phyloP scores from a whole-genome alignment of 2,113 vertebrate genomes.

The Xenotilapia leptura region DNA sequence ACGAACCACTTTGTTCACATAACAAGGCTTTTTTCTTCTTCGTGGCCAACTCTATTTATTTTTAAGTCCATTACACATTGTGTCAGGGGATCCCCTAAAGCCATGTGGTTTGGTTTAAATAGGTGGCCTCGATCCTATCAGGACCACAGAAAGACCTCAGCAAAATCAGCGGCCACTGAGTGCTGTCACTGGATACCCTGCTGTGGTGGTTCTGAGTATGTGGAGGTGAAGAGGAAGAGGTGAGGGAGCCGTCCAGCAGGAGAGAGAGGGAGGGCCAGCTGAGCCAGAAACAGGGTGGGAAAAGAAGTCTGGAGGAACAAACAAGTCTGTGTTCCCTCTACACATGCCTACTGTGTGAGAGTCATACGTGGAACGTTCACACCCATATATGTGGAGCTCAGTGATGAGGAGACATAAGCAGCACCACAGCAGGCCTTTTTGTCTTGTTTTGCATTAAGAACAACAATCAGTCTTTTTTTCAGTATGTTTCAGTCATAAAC shows the following conservation, averaged over 20 bases:
- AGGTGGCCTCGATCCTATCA: not conserved
- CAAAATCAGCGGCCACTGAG: not conserved
- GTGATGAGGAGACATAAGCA: not conserved
- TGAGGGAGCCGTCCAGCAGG: not conserved
- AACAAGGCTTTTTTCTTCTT: not conserved
- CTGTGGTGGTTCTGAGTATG: constrained; percentile 30
- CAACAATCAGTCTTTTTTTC: not conserved
- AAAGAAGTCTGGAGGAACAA: constrained; percentile 53
- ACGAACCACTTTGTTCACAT: not conserved
- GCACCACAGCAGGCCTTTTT: not conserved
- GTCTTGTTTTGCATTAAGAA: not conserved
- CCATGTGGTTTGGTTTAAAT: constrained; percentile 2
- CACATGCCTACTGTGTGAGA: constrained; percentile 23
- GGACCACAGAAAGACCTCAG: not conserved
- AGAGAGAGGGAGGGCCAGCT: not conserved
- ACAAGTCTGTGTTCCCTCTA: constrained; percentile 53
- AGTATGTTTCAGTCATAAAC: not conserved
- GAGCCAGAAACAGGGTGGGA: constrained; percentile 14
- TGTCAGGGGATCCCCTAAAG: not conserved
- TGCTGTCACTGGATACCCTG: not conserved
- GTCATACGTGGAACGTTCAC: not conserved
- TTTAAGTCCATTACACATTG: not conserved
- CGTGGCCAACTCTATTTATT: not conserved
- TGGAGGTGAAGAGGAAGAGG: not conserved
- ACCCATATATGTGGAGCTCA: not conserved